A percentile compares a stretch with the other conserved stretches of the same genome.
phyloP scores from a whole-genome alignment of 2,888 invertebrate species.

The Scrobipalpa costella region DNA sequence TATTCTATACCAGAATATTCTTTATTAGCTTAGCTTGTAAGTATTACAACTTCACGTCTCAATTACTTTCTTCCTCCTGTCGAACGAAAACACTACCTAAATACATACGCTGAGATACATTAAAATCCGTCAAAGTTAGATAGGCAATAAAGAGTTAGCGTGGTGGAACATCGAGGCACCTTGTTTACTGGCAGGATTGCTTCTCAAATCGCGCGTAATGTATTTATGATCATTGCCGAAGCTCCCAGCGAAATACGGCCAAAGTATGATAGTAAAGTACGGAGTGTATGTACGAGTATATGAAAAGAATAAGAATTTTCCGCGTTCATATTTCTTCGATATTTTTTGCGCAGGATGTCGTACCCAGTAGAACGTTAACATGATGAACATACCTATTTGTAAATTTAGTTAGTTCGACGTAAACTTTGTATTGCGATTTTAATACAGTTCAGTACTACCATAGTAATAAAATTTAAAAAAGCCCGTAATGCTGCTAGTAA shows the following conservation, averaged over 20 bases:
- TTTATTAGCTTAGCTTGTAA: too few species aligned
- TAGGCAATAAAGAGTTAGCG: slow-evolving; percentile 73
- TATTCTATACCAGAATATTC: too few species aligned
- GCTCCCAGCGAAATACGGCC: slow-evolving; percentile 17
- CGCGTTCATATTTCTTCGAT: neutral
- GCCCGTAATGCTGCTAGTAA: too few species aligned
- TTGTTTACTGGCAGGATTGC: slow-evolving; percentile 74
- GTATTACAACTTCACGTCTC: too few species aligned
- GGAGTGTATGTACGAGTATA: neutral
- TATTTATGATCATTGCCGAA: slow-evolving; percentile 78
- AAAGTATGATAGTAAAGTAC: slow-evolving; percentile 22
- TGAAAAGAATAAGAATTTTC: slow-evolving; percentile 8
- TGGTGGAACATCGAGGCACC: slow-evolving; percentile 53
- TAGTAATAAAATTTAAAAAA: too few species aligned
- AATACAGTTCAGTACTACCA: neutral
- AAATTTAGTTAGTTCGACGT: too few species aligned
- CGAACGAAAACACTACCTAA: too few species aligned
- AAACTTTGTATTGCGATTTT: too few species aligned
- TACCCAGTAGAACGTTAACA: neutral
- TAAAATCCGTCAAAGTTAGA: slow-evolving; percentile 76
- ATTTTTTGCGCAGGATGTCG: neutral
- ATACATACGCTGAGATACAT: slow-evolving; percentile 40
- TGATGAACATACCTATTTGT: too few species aligned
- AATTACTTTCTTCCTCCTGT: too few species aligned
- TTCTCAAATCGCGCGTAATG: slow-evolving; percentile 77